A percentile compares a stretch with the other conserved stretches of the same genome.
Evolutionary conservation across 2,888 invertebrate species (phyloP).

Genomic region (Catotricha subobsoleta): DNA sequence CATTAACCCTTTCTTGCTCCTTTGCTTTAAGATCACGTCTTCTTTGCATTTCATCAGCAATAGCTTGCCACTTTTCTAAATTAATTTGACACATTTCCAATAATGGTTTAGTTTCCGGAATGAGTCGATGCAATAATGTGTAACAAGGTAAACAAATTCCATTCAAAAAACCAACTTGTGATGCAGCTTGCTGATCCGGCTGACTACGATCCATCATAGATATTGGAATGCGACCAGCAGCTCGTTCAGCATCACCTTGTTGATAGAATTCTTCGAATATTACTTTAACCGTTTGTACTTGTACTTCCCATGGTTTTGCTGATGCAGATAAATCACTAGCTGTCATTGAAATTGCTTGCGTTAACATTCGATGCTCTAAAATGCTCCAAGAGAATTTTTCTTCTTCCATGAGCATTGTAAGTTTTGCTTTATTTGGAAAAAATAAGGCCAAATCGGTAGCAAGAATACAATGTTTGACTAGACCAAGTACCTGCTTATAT

Average conservation of each 20-base stretch:
- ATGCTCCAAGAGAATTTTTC: slow-evolving; percentile 45
- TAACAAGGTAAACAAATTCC: slow-evolving; percentile 73
- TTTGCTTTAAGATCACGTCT: slow-evolving; percentile 14
- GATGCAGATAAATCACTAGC: slow-evolving; percentile 68
- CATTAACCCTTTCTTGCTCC: neutral
- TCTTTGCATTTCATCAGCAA: slow-evolving; percentile 18
- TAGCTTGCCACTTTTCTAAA: slow-evolving; percentile 39
- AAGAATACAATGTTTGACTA: slow-evolving; percentile 64
- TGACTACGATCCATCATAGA: slow-evolving; percentile 66
- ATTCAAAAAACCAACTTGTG: slow-evolving; percentile 62
- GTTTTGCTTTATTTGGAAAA: slow-evolving; percentile 53
- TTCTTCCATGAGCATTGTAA: slow-evolving; percentile 35
- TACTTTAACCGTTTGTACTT: slow-evolving; percentile 59
- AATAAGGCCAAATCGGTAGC: slow-evolving; percentile 71
- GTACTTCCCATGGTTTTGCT: slow-evolving; percentile 69
- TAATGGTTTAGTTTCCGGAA: slow-evolving; percentile 54
- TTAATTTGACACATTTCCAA: slow-evolving; percentile 46
- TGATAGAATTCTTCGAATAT: slow-evolving; percentile 71
- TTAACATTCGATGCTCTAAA: slow-evolving; percentile 45
- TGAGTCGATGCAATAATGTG: slow-evolving; percentile 41
- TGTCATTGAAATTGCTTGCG: slow-evolving; percentile 67
- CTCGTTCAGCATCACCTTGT: slow-evolving; percentile 54
- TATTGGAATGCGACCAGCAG: slow-evolving; percentile 48
- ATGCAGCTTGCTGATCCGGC: slow-evolving; percentile 53
- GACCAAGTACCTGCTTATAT: slow-evolving; percentile 57